Evolutionary conservation across 2,113 vertebrate genomes (phyloP), one percentile per base, ranked within the genome.

Genomic region (Sinocyclocheilus maitianheensis): DNA sequence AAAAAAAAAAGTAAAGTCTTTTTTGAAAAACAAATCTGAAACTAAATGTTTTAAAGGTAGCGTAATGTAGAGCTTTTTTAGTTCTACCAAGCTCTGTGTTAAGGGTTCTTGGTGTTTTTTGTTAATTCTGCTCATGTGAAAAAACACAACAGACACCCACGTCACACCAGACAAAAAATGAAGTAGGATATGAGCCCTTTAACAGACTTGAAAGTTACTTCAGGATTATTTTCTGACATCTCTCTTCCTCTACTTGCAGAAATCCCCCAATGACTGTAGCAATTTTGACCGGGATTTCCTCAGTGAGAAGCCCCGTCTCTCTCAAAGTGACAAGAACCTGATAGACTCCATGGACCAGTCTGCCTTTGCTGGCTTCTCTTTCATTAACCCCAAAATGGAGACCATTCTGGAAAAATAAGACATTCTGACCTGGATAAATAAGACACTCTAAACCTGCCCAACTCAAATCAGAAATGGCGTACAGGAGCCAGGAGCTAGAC

Each of bases 251-350:
- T 85, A 6, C 51, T 89, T 79, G 82, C 94, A 99, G 98, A 99
- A 97, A 94, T 96, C 97, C 11, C 85, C 95, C 3, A 95, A 91
- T 1, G 98, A 99, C 93, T 98, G 95, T 91, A 97, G 90, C 95
- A 99, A 99, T 94, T 99, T 99, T 12, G 98, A 99, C 93, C 92
- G 96, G 48, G 98, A 99, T 91, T 99, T 99, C 89, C 95, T 99
- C 90, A 97, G 92, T 0, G 98, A 99, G 93, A 99, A 99, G 90
- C 95, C 98, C 0, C 96, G 95, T 22, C 84, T 99, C 58, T 98
- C 98, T 5, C 95, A 96, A 74, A 94, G 93, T 0, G 97, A 99
- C 93, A 99, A 99, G 93, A 97, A 97, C 92, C 94, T 99, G 78
- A 97, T 99, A 0, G 97, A 98, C 88, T 98, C 98, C 85, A 99